phyloP scores from a whole-genome alignment of 2,888 invertebrate genomes.

The Papilio gigon region DNA sequence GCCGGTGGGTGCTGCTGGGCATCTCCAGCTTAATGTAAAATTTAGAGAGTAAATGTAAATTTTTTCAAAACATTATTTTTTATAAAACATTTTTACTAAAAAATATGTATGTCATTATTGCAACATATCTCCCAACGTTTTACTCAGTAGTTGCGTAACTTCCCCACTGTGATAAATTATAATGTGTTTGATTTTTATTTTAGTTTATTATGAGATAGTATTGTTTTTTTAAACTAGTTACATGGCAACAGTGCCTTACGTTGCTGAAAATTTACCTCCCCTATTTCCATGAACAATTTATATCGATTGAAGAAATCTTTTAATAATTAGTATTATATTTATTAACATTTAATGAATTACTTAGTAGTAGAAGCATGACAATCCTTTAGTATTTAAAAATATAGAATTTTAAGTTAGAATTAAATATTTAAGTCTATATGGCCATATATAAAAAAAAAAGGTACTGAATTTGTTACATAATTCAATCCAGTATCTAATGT shows the following conservation, averaged over 20 bases:
- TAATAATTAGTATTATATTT: conserved; percentile 8
- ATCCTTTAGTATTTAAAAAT: conserved; percentile 12
- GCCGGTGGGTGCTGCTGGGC: not conserved
- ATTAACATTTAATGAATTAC: conserved; percentile 4
- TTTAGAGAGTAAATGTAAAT: conserved; percentile 8
- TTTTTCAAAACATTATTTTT: conserved; percentile 22
- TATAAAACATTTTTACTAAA: conserved; percentile 16
- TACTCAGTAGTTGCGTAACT: conserved; percentile 18
- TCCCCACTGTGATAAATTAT: conserved; percentile 21
- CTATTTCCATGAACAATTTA: conserved; percentile 18
- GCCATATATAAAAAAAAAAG: not conserved
- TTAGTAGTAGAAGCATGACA: conserved; percentile 3
- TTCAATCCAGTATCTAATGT: not conserved
- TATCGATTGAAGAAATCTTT: conserved; percentile 1
- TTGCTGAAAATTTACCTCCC: conserved; percentile 14
- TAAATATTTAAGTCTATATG: not conserved
- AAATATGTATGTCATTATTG: conserved; percentile 5
- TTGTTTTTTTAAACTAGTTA: conserved; percentile 1
- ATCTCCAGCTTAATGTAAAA: conserved; percentile 15
- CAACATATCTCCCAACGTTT: conserved; percentile 12
- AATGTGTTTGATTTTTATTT: conserved; percentile 7
- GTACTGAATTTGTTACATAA: not conserved
- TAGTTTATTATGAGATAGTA: not conserved
- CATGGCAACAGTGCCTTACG: conserved; percentile 10
- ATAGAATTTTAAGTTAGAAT: not conserved